These are phyloP conservation scores for Plagodis pulveraria DNA, from an alignment of 2,888 invertebrate genomes.

Conservation along the genomic window DNA sequence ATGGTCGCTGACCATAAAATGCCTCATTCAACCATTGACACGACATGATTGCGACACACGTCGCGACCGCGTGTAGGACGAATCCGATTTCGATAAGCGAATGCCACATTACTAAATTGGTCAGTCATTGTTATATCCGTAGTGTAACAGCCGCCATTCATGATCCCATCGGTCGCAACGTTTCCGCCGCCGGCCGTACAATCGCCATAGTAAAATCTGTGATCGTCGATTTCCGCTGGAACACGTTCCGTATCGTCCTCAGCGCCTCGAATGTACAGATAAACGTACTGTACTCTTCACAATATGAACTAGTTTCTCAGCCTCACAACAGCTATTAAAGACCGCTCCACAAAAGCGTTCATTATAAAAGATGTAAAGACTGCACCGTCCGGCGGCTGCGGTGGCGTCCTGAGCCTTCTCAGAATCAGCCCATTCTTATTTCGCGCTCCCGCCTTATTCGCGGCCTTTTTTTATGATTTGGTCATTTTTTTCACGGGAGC, in stretches of 20 bases:
- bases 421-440: slow-evolving; percentile 83
- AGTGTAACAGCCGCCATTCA: slow-evolving; percentile 54
- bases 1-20: slow-evolving; percentile 48
- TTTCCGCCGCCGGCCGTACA: slow-evolving; percentile 53
- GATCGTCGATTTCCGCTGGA: slow-evolving; percentile 53
- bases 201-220: slow-evolving; percentile 49
- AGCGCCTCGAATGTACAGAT: slow-evolving; percentile 30
- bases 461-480: slow-evolving; percentile 70
- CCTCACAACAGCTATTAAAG: slow-evolving; percentile 77
- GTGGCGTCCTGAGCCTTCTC: slow-evolving; percentile 75
- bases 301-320: slow-evolving; percentile 61
- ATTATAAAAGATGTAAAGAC: slow-evolving; percentile 82
- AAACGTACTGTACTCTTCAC: slow-evolving; percentile 31
- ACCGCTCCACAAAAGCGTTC: slow-evolving; percentile 76
- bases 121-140: slow-evolving; percentile 59
- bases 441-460: slow-evolving; percentile 83
- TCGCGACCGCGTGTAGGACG: slow-evolving; percentile 55
- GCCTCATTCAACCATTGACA: slow-evolving; percentile 45
- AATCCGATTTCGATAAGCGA: slow-evolving; percentile 56
- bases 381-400: slow-evolving; percentile 62
- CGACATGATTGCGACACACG: slow-evolving; percentile 50
- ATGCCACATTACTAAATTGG: slow-evolving; percentile 59
- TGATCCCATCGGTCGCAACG: slow-evolving; percentile 50
- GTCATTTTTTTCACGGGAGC: slow-evolving; percentile 76
- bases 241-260: slow-evolving; percentile 21